Evolutionary conservation across 2,113 vertebrate species (phyloP), one percentile per base, ranked within the genome.

Genomic region (Esox niger): DNA sequence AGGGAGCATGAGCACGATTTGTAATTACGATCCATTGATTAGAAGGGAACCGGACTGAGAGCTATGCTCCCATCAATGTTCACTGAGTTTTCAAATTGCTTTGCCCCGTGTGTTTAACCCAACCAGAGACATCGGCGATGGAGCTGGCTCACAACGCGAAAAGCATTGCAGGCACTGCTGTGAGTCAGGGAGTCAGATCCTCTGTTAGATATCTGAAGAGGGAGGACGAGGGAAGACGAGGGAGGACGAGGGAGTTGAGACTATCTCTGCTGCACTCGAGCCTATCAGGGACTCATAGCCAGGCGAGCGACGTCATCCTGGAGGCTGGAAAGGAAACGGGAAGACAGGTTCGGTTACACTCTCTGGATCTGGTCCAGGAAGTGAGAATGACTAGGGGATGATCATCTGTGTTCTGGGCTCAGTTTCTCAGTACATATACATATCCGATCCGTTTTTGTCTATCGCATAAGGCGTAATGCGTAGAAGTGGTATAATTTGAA

Each of bases 311-410:
- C 55, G 72, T 5, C 49, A 81, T 20, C 66, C 81, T 0, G 59
- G 74, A 35, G 64, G 52, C 77, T 74, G 1, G 72, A 85, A 64
- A 74, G 74, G 49, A 79, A 76, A 46, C 2, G 9, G 47, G 6
- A 43, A 54, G 67, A 43, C 6, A 38, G 35, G 35, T 6, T 5
- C 5, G n/a, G n/a, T n/a, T n/a, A n/a, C n/a, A n/a, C n/a, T n/a
- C n/a, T n/a, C n/a, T n/a, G n/a, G n/a, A n/a, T n/a, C n/a, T n/a
- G n/a, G n/a, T n/a, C n/a, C n/a, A n/a, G n/a, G n/a, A n/a, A n/a
- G n/a, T n/a, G n/a, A n/a, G n/a, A n/a, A n/a, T n/a, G n/a, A n/a
- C n/a, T n/a, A n/a, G n/a, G n/a, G n/a, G n/a, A n/a, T n/a, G n/a
- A n/a, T n/a, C n/a, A n/a, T n/a, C n/a, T n/a, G n/a, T n/a, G n/a